Conservation (phyloP, 2,113 vertebrate genomes). For the Onychostoma macrolepis region DNA sequence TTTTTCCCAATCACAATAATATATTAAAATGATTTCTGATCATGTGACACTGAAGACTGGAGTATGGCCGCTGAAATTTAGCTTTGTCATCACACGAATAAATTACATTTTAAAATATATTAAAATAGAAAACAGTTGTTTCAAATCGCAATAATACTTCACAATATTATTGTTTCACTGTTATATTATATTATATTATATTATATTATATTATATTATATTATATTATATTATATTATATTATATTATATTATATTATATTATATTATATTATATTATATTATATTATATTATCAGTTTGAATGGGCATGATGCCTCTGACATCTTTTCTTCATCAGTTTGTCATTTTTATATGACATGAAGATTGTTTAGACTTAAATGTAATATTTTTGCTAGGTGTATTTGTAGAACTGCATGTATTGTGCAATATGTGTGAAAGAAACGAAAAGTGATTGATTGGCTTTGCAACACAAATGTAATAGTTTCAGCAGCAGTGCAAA, state of each 20-base stretch:
- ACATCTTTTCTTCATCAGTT: background rate
- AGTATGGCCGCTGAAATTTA: background rate
- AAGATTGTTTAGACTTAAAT: background rate
- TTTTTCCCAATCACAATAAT: no score
- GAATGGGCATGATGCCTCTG: background rate
- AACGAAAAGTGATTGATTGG: background rate
- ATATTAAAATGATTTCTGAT: no score
- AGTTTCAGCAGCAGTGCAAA: background rate
- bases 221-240: no score
- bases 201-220: background rate
- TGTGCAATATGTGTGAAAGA: background rate
- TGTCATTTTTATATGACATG: background rate
- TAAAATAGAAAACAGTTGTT: no score
- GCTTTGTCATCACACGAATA: background rate
- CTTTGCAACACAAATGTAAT: background rate
- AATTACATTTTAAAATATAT: background rate
- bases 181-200: background rate
- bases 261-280: no score
- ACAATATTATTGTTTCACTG: background rate
- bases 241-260: no score
- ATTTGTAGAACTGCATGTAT: background rate
- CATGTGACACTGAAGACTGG: no score
- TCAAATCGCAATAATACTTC: background rate
- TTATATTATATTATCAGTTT: no score
- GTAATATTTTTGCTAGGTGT: background rate